phyloP scores from a whole-genome alignment of 2,113 vertebrate genomes.

The Tachysurus vachellii region DNA sequence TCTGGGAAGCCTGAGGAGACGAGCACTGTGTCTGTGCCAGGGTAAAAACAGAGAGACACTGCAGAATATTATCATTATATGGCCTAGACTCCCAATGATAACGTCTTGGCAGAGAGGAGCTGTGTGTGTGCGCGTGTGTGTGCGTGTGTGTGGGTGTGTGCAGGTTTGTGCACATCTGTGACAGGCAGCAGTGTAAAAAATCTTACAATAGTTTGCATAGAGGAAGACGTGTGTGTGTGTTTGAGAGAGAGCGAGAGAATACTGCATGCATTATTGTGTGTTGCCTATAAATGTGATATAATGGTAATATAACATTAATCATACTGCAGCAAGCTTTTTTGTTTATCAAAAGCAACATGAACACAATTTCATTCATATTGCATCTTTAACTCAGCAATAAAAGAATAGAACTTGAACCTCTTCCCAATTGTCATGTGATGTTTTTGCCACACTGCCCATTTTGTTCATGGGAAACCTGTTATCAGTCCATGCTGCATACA shows the following conservation, averaged over 20 bases:
- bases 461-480: neutral
- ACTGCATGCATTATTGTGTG: neutral
- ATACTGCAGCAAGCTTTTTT: neutral
- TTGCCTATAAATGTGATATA: neutral
- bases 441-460: neutral
- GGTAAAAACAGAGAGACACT: neutral
- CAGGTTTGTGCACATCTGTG: constrained; percentile 33
- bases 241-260: neutral
- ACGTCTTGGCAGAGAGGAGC: constrained; percentile 21
- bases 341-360: neutral
- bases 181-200: constrained; percentile 10
- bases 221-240: neutral
- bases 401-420: neutral
- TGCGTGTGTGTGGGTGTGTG: neutral
- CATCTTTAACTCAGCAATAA: neutral
- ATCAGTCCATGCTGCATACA: neutral
- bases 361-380: neutral
- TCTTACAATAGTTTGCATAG: neutral
- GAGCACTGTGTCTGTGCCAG: neutral
- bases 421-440: neutral
- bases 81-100: constrained; percentile 16
- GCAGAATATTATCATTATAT: neutral
- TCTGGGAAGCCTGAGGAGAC: neutral
- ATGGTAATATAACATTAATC: neutral
- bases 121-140: neutral